phyloP scores from a whole-genome alignment of 2,113 vertebrate genomes.

The Dipodomys ordii region DNA sequence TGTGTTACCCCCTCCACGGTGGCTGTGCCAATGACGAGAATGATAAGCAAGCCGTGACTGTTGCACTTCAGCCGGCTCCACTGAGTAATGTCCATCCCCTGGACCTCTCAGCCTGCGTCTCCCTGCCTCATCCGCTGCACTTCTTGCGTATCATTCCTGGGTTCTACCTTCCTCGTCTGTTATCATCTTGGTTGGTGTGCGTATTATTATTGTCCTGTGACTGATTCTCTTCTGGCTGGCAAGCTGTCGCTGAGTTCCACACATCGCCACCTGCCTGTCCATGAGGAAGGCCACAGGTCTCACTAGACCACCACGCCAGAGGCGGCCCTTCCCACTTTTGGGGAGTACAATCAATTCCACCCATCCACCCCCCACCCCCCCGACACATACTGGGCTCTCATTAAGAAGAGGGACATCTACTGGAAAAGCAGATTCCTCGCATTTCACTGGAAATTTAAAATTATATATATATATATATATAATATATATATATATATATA shows the following conservation, averaged over 20 bases:
- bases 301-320: no score
- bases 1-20: no score
- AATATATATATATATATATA: no score
- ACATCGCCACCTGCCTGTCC: not conserved
- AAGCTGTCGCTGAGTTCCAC: not conserved
- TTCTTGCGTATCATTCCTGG: not conserved
- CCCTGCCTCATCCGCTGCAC: not conserved
- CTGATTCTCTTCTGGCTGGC: not conserved
- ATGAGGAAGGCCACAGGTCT: not conserved
- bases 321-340: not conserved
- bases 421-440: no score
- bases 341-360: not conserved
- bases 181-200: not conserved
- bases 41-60: no score
- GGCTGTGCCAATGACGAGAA: no score
- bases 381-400: not conserved
- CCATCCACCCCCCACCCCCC: not conserved
- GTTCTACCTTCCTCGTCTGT: not conserved
- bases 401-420: not conserved
- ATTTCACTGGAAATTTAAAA: no score
- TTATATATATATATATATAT: no score
- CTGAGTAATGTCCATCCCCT: no score
- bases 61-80: no score
- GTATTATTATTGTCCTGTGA: not conserved
- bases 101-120: no score